Percentiles rank a stretch among this genome's conserved stretches.
Evolutionary conservation across 2,797 vertebrate species (phyloP).

Genomic region (Schizopygopsis malacanthus): DNA sequence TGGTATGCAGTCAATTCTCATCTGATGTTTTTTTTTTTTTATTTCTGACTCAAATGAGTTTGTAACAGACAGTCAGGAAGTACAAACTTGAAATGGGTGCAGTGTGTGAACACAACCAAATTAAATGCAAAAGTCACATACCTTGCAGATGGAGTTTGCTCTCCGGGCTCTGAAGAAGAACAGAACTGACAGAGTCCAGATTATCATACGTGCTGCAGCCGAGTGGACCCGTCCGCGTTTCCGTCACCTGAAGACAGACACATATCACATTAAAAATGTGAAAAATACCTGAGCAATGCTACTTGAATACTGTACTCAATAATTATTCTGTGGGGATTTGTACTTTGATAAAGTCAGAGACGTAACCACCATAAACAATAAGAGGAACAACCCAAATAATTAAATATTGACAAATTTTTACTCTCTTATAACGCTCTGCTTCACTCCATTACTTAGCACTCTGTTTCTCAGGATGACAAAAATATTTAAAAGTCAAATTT

Average conservation of each 20-base stretch:
- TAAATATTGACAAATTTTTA: too few relatives aligned
- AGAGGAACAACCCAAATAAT: too few relatives aligned
- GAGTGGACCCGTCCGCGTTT: constrained; percentile 96
- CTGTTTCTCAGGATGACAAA: too few relatives aligned
- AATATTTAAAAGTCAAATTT: too few relatives aligned
- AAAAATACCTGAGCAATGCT: neutral
- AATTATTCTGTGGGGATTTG: neutral
- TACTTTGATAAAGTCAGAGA: neutral
- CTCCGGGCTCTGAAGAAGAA: constrained; percentile 98
- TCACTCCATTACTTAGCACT: too few relatives aligned
- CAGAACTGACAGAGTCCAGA: constrained; percentile 99
- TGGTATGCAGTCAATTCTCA: neutral
- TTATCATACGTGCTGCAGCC: constrained; percentile 99
- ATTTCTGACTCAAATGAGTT: neutral
- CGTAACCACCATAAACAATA: too few relatives aligned
- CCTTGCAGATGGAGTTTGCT: constrained; percentile 99
- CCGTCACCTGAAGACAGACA: constrained; percentile 86
- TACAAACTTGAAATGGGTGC: neutral
- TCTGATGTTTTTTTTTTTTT: neutral
- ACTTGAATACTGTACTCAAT: neutral
- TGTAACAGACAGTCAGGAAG: neutral
- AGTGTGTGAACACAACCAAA: neutral
- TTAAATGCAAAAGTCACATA: constrained; percentile 65
- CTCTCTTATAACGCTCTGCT: too few relatives aligned
- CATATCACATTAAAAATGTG: neutral